Base-by-base conservation (phyloP, 2,113 vertebrate genomes). In the Xyrauchen texanus region DNA sequence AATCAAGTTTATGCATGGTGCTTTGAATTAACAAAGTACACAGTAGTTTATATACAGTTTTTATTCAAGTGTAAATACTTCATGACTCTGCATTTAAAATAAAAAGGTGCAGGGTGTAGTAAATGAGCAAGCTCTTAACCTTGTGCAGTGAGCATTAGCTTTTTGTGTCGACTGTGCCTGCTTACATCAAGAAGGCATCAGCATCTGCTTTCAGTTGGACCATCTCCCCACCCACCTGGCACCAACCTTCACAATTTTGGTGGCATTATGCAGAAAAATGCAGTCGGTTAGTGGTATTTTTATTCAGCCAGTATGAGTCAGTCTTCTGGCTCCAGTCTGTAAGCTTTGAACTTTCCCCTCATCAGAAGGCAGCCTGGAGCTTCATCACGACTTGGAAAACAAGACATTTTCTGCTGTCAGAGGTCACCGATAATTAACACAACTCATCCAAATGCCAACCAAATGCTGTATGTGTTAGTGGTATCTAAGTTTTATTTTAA, bases 321-420 rank as follows among this genome's bases (percentile, higher is more conserved):
- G 70, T 10, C 42, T 47, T 72, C 60, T 61, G 55, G 55, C 70
- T 73, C 47, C 55, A 60, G 55, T 73, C 55, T 72, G n/a, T 44
- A 21, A 34, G 15, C 47, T 52, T 68, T 68, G 46, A 73, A 73
- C 55, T 61, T 73, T 60, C 9, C 9, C 55, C n/a, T 60, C 55
- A 47, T 60, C 70, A 60, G n/a, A n/a, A 73, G 55, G 70, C n/a
- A 58, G 70, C 42, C 55, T 4, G 70, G n/a, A 60, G 70, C 70
- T 72, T 47, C 12, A n/a, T 70, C n/a, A 5, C 9, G 4, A 11
- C 55, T 47, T 72, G 13, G 11, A 60, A 71, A 57, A 45, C 8
- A 58, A 71, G n/a, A 58, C 44, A 11, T 71, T 71, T 57, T 10
- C 51, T 57, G 68, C 45, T 34, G 21, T 34, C 21, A 34, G 21